Evolutionary conservation across 2,888 invertebrate species (phyloP), one percentile per base, ranked within the genome.

Genomic region (Bruchidius siliquastri): DNA sequence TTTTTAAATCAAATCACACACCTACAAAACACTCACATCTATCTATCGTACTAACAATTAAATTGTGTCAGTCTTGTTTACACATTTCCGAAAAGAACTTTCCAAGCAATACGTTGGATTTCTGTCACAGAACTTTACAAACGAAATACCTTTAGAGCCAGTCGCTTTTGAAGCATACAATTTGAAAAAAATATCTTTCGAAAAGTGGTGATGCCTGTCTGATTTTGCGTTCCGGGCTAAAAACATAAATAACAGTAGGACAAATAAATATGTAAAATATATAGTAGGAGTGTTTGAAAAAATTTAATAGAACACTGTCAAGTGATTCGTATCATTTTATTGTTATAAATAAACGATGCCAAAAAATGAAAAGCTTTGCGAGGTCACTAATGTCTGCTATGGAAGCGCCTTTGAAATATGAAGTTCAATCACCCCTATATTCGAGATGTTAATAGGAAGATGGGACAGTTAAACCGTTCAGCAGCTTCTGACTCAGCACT

Each of bases 181-280:
- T 77, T 83, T 79, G 67, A 78, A 82, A 82, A 84, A 85, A 76
- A 82, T 77, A 74, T 80, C 80, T 77, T 84, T 80, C 67, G 83
- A 83, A 80, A 86, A 86, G 71, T 82, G 79, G 78, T 85, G 86
- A 73, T 85, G 81, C 78, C 83, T 80, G 73, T 86, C 86, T 22
- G 79, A 75, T 79, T 82, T 81, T 21, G 80, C 76, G 68, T 68
- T 73, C 71, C 74, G 74, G 70, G 74, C 79, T 79, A 77, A 21
- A 78, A 78, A 74, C 69, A 49, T 49, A 49, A 26, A 26, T 26
- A 4, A 26, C n/a, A 26, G 8, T 26, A 26, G 3, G 26, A 26
- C 26, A 26, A 2, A 26, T 72, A 18, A 71, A 22, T 20, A 30
- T 20, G 6, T 32, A n/a, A 20, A 68, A n/a, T n/a, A n/a, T n/a